phyloP scores from a whole-genome alignment of 2,888 invertebrate genomes.

The Urechis unicinctus region DNA sequence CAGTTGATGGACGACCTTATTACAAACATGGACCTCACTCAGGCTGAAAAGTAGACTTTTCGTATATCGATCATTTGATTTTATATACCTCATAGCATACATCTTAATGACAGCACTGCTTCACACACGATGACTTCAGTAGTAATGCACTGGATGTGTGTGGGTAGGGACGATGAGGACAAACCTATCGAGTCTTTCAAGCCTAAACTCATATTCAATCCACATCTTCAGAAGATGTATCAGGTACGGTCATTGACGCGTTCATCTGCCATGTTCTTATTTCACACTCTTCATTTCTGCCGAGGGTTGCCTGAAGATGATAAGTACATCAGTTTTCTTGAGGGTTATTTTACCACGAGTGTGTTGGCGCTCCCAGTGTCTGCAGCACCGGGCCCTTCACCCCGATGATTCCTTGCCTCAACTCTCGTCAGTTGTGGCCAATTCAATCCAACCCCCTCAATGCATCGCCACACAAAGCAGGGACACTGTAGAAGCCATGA shows the following conservation, averaged over 20 bases:
- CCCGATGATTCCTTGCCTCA: conserved; percentile 59
- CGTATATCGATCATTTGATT: no score
- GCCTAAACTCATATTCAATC: conserved; percentile 46
- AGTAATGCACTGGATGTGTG: no score
- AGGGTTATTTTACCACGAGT: no score
- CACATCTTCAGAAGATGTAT: conserved; percentile 47
- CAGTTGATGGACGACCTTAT: conserved; percentile 63
- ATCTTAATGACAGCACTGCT: no score
- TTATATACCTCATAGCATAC: no score
- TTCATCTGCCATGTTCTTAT: no score
- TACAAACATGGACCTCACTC: conserved; percentile 60
- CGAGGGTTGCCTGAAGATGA: no score
- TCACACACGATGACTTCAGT: no score
- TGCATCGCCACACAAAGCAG: conserved; percentile 27
- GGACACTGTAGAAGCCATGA: conserved; percentile 33
- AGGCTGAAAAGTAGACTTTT: conserved; percentile 28
- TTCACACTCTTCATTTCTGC: no score
- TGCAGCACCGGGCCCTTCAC: conserved; percentile 59
- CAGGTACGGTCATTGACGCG: conserved; percentile 29
- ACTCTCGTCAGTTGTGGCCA: conserved; percentile 42
- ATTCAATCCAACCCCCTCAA: conserved; percentile 39
- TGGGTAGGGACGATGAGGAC: conserved; percentile 37
- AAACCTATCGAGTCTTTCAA: conserved; percentile 39
- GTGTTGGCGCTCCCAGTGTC: conserved; percentile 53
- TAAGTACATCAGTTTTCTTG: no score